Percentiles rank a stretch among this genome's conserved stretches.
Evolutionary conservation across 30 jellyfish, hydroid and myxozoan species (phyloP).

Genomic region (Hydractinia echinata): DNA sequence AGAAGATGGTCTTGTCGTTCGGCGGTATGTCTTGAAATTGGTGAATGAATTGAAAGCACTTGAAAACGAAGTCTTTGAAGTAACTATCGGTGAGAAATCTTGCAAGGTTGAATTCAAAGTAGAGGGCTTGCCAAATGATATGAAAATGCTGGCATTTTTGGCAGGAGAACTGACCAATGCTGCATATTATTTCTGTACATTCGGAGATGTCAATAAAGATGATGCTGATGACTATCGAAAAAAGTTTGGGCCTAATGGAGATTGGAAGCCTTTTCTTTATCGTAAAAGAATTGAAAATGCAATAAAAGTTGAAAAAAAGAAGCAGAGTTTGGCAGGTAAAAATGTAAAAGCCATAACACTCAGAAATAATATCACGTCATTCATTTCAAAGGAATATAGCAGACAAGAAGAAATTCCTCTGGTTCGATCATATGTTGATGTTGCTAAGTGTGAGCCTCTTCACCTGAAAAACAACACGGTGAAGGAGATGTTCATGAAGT

Average conservation of each 20-base stretch:
- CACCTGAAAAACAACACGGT: constrained; percentile 5
- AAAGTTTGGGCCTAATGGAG: not conserved
- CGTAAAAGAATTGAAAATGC: too few species aligned
- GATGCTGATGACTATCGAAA: not conserved
- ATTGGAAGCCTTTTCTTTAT: not conserved
- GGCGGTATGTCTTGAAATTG: not conserved
- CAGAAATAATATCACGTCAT: too few species aligned
- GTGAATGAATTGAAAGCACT: not conserved
- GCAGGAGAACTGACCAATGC: not conserved
- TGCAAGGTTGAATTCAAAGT: not conserved
- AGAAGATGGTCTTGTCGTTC: not conserved
- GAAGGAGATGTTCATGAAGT: not conserved
- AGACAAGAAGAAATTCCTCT: not conserved
- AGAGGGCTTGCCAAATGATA: not conserved
- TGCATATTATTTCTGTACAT: not conserved
- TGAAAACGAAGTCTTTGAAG: not conserved
- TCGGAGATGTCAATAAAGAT: not conserved
- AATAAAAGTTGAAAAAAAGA: too few species aligned
- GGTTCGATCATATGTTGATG: not conserved
- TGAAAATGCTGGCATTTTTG: not conserved
- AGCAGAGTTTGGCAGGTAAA: too few species aligned
- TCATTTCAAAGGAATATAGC: not conserved
- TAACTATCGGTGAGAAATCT: not conserved
- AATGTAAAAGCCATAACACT: too few species aligned
- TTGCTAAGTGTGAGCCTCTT: not conserved